These are phyloP conservation scores for Brachionus calyciflorus DNA, from an alignment of 1,140 invertebrate species.

Conservation along the genomic window DNA sequence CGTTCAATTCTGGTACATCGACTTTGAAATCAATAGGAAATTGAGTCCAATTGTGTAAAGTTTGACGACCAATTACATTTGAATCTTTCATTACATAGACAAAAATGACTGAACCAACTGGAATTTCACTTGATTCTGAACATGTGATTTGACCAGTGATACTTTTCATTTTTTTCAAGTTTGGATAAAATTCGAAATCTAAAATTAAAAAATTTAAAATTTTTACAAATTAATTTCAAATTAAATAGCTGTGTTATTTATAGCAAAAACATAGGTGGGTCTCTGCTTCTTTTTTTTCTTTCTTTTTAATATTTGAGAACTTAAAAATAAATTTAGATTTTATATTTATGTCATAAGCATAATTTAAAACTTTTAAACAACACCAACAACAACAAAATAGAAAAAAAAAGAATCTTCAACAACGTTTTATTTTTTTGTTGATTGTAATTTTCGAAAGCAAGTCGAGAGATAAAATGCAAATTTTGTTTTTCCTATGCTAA, in stretches of 20 bases:
- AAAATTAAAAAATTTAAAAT: background rate
- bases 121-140: background rate
- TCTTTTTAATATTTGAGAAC: no score
- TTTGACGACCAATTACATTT: constrained; percentile 3
- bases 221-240: background rate
- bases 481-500: constrained; percentile 6
- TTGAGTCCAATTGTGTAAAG: constrained; percentile 6
- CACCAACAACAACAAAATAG: background rate
- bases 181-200: background rate
- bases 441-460: no score
- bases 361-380: constrained; percentile 14
- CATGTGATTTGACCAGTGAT: constrained; percentile 15
- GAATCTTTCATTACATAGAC: constrained; percentile 3
- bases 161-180: constrained; percentile 1
- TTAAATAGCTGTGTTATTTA: constrained; percentile 16
- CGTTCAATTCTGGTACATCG: background rate
- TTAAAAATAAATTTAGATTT: background rate
- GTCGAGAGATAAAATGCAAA: background rate
- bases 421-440: background rate
- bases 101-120: constrained; percentile 16
- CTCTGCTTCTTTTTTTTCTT: no score
- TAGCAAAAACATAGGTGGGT: constrained; percentile 12
- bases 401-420: no score
- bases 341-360: constrained; percentile 33
- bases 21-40: constrained; percentile 27